Evolutionary conservation across 2,113 vertebrate genomes (phyloP).

Genomic region (Macrotus californicus): DNA sequence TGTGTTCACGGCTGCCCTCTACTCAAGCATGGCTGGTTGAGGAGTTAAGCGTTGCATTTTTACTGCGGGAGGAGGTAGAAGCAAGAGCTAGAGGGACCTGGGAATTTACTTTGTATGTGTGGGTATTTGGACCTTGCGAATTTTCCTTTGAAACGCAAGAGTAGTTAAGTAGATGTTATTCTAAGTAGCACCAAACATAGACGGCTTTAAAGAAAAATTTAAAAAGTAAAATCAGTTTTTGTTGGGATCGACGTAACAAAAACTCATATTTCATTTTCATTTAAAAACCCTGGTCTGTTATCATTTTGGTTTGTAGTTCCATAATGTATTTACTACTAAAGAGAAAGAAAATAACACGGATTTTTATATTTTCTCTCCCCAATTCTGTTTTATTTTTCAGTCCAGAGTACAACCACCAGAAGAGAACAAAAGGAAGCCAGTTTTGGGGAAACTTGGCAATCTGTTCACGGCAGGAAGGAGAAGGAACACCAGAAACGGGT

Average conservation of each 20-base stretch:
- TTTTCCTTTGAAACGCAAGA: background rate
- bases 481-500: slow-evolving; percentile 72
- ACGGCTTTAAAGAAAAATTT: background rate
- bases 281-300: background rate
- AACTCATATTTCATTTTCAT: background rate
- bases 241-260: background rate
- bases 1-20: background rate
- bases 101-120: background rate
- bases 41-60: background rate
- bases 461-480: slow-evolving; percentile 80
- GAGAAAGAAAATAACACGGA: background rate
- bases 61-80: background rate
- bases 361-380: slow-evolving; percentile 36
- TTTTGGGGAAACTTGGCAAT: slow-evolving; percentile 82
- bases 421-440: slow-evolving; percentile 81
- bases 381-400: slow-evolving; percentile 68
- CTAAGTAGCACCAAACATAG: background rate
- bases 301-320: background rate
- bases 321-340: background rate
- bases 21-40: background rate
- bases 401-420: slow-evolving; percentile 80
- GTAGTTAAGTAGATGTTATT: background rate
- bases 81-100: background rate
- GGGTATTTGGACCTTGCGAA: background rate
- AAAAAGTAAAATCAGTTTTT: background rate